Conservation (phyloP, 2,113 vertebrate species). For the Haemorhous mexicanus region DNA sequence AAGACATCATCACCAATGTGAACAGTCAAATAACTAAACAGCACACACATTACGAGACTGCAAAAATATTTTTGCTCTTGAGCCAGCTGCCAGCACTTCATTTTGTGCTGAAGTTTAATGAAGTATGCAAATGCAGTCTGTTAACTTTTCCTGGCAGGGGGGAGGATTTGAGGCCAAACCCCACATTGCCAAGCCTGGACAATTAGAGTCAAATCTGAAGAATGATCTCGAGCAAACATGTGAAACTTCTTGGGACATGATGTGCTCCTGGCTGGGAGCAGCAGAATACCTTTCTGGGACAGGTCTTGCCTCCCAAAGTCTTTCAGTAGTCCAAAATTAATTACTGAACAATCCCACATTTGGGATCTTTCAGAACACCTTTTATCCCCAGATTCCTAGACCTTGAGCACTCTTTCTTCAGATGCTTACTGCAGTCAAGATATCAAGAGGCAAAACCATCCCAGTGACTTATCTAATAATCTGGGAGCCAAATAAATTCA, state of each 20-base stretch:
- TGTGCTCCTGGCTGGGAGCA: neutral
- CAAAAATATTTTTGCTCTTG: neutral
- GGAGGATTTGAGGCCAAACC: neutral
- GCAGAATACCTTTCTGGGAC: neutral
- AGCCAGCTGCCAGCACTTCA: neutral
- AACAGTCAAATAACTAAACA: neutral
- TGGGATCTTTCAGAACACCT: neutral
- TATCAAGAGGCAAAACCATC: neutral
- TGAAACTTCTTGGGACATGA: neutral
- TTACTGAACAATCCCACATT: neutral
- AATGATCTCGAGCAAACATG: neutral
- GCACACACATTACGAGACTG: accelerated
- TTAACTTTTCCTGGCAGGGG: accelerated
- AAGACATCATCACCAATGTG: neutral
- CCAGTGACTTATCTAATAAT: neutral
- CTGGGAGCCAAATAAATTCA: neutral
- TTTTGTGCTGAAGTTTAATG: neutral
- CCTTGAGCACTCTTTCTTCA: neutral
- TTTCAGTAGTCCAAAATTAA: neutral
- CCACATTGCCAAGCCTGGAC: neutral
- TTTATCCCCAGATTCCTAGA: neutral
- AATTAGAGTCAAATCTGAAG: neutral
- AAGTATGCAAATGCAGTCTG: neutral
- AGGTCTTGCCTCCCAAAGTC: neutral
- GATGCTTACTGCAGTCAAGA: neutral